phyloP scores from a whole-genome alignment of 2,888 invertebrate species.

The Ametastegia equiseti region DNA sequence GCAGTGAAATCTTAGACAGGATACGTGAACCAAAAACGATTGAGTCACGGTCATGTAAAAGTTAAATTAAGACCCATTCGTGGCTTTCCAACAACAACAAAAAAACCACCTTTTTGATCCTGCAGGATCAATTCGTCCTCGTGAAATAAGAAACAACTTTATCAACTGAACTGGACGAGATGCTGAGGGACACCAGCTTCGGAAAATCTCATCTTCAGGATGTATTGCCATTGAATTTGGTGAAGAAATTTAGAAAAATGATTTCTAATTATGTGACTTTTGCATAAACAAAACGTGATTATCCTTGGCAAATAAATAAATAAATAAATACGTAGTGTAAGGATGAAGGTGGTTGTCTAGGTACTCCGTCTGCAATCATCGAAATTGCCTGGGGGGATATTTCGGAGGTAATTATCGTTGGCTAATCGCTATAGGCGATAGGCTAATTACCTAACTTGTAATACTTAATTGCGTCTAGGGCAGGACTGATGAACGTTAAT shows the following conservation, averaged over 20 bases:
- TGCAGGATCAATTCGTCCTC: not conserved
- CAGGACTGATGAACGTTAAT: constrained; percentile 56
- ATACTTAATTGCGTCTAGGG: constrained; percentile 57
- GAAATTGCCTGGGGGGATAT: not conserved
- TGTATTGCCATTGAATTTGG: too few species aligned
- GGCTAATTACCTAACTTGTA: constrained; percentile 61
- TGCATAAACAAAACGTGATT: too few species aligned
- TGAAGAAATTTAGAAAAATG: too few species aligned
- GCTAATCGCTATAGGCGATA: constrained; percentile 54
- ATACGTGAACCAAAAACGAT: too few species aligned
- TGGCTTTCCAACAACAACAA: not conserved
- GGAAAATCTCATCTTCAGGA: not conserved
- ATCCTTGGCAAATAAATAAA: too few species aligned
- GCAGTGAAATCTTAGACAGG: too few species aligned
- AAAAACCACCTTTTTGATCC: not conserved
- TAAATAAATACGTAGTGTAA: too few species aligned
- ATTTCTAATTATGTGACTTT: too few species aligned
- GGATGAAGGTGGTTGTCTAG: not conserved
- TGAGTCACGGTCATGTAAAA: constrained; percentile 18
- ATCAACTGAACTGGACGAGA: constrained; percentile 1
- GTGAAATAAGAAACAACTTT: constrained; percentile 42
- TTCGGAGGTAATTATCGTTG: constrained; percentile 34
- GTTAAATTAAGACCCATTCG: constrained; percentile 24
- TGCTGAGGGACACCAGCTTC: not conserved
- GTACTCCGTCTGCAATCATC: not conserved